Evolutionary conservation across 2,797 vertebrate genomes (phyloP).

Genomic region (Oryzias sinensis): DNA sequence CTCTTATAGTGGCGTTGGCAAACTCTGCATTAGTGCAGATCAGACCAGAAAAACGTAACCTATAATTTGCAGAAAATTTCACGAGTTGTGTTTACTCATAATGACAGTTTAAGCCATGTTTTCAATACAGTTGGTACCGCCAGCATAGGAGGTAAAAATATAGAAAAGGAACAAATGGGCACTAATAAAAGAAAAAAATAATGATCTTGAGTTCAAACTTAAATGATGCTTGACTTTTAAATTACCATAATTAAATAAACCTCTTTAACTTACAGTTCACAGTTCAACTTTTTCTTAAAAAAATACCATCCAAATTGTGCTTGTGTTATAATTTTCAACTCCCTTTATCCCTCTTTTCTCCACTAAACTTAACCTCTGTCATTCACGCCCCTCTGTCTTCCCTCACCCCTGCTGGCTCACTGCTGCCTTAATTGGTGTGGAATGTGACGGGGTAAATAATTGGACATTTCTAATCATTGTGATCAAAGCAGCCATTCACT

Average conservation of each 20-base stretch:
- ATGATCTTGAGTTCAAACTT: too few species aligned
- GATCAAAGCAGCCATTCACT: constrained; percentile 66
- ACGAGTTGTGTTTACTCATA: constrained; percentile 56
- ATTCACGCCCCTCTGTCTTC: background rate
- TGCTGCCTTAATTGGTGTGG: constrained; percentile 62
- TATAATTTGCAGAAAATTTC: too few species aligned
- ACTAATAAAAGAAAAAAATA: constrained; percentile 3
- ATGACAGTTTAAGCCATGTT: constrained; percentile 67
- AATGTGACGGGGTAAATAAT: constrained; percentile 75
- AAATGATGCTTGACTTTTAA: too few species aligned
- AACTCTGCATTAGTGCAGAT: constrained; percentile 10
- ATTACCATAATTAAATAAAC: too few species aligned
- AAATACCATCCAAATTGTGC: too few species aligned
- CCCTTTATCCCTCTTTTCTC: background rate
- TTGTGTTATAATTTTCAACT: too few species aligned
- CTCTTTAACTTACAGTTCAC: too few species aligned
- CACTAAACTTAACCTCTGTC: background rate
- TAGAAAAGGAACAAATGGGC: constrained; percentile 19
- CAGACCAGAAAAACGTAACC: too few species aligned
- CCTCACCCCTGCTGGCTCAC: constrained; percentile 28
- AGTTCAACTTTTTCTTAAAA: too few species aligned
- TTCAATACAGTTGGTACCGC: constrained; percentile 37
- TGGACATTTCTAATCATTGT: constrained; percentile 68
- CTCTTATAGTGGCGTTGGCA: constrained; percentile 54
- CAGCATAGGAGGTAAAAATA: constrained; percentile 38